phyloP scores from a whole-genome alignment of 2,113 vertebrate genomes.

The Hiodon tergisus region DNA sequence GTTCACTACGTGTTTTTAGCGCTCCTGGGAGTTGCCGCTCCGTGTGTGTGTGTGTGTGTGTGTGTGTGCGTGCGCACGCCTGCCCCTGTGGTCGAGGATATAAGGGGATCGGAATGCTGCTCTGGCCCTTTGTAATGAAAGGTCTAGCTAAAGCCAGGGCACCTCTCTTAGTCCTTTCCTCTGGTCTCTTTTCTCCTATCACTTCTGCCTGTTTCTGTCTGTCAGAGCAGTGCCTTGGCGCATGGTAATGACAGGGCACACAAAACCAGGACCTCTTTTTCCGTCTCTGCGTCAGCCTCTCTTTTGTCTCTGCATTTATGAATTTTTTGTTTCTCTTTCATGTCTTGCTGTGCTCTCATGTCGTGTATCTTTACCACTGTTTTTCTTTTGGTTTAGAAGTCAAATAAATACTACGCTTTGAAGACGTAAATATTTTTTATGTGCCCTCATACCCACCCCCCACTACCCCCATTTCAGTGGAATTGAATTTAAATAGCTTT shows the following conservation, averaged over 20 bases:
- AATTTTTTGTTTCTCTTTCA: slow-evolving; percentile 16
- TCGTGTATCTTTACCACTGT: slow-evolving; percentile 29
- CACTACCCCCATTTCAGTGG: slow-evolving; percentile 35
- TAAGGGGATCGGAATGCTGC: slow-evolving; percentile 64
- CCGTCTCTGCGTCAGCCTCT: not conserved
- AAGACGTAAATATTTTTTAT: slow-evolving; percentile 56
- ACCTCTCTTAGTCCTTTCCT: slow-evolving; percentile 44
- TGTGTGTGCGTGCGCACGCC: slow-evolving; percentile 42
- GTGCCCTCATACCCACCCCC: slow-evolving; percentile 27
- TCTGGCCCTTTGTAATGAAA: slow-evolving; percentile 65
- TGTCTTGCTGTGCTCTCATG: not conserved
- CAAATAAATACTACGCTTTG: slow-evolving; percentile 53
- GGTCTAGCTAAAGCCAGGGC: slow-evolving; percentile 62
- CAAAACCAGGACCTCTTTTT: not conserved
- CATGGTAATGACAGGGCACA: slow-evolving; percentile 4
- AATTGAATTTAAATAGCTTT: slow-evolving; percentile 50
- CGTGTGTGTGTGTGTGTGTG: slow-evolving; percentile 29
- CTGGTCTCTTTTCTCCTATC: slow-evolving; percentile 19
- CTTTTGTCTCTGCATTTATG: not conserved
- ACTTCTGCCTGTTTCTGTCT: slow-evolving; percentile 9
- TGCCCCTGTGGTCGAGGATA: slow-evolving; percentile 56
- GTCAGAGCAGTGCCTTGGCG: not conserved
- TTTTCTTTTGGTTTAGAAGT: slow-evolving; percentile 38
- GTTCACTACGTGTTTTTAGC: slow-evolving; percentile 37
- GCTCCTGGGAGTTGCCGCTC: slow-evolving; percentile 16